Percentiles rank a stretch among this genome's conserved stretches.
phyloP scores from a whole-genome alignment of 2,113 vertebrate species.

The Pycnonotus jocosus region DNA sequence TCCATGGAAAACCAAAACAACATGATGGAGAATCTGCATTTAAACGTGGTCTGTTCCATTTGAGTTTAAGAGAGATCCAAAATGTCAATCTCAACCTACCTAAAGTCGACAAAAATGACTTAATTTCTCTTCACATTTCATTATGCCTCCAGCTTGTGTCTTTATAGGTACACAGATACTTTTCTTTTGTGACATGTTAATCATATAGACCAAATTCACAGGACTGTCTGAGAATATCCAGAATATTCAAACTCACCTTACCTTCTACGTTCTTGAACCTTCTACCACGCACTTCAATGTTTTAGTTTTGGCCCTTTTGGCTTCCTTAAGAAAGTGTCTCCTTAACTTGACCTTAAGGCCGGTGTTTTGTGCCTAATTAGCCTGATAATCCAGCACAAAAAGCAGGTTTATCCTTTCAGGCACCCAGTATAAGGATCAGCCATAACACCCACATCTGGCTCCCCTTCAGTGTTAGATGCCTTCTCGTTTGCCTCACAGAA shows the following conservation, averaged over 20 bases:
- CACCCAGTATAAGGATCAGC: background rate
- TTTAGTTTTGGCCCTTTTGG: background rate
- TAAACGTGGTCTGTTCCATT: background rate
- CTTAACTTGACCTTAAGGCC: background rate
- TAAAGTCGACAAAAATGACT: background rate
- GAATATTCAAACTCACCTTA: background rate
- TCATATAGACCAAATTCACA: background rate
- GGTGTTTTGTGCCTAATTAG: background rate
- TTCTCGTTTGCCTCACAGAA: background rate
- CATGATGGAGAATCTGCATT: background rate
- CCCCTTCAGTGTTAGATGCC: background rate
- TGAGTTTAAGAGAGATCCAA: background rate
- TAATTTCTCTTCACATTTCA: background rate
- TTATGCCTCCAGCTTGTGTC: background rate
- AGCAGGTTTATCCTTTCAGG: background rate
- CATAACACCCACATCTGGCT: background rate
- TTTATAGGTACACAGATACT: background rate
- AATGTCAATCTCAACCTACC: background rate
- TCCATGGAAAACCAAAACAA: background rate
- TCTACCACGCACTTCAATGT: background rate
- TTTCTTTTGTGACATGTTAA: background rate
- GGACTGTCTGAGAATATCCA: background rate
- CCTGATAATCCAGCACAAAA: background rate
- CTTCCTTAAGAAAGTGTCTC: background rate
- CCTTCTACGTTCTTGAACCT: background rate